Evolutionary conservation across 2,888 invertebrate species (phyloP).

Genomic region (Alentia gelatinosa): DNA sequence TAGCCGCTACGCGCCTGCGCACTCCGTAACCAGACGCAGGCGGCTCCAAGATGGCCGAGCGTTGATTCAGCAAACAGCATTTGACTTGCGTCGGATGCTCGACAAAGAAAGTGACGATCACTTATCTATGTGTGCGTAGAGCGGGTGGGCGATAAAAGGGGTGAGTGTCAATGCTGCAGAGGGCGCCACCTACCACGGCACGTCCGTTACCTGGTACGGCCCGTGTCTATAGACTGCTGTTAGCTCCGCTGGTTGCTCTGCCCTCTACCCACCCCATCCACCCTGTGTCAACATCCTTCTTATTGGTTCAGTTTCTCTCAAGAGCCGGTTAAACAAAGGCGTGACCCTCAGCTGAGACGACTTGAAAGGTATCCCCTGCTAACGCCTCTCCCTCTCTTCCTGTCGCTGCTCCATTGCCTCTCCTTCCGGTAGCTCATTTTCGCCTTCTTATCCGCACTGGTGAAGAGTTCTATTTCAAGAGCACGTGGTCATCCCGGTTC

Average conservation of each 20-base stretch:
- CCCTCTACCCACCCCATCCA: no score
- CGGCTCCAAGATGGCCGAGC: background rate
- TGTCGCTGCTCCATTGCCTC: background rate
- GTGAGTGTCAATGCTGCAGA: background rate
- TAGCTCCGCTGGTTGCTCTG: no score
- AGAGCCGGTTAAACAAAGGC: background rate
- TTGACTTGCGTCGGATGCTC: background rate
- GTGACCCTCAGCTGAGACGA: background rate
- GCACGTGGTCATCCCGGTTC: background rate
- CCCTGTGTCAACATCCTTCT: background rate
- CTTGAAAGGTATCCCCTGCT: background rate
- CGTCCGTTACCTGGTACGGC: background rate
- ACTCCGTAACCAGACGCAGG: background rate
- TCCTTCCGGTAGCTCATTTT: background rate
- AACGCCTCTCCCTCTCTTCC: background rate
- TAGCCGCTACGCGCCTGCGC: background rate
- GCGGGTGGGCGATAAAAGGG: background rate
- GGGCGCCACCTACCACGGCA: no score
- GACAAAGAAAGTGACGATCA: background rate
- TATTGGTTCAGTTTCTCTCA: slow-evolving; percentile 26
- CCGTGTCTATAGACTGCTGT: no score
- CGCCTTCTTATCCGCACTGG: background rate
- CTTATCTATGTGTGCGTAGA: background rate
- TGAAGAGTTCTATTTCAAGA: background rate
- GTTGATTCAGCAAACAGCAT: background rate